Base-by-base conservation (phyloP, 1,140 invertebrate species). In the Anoplophora glabripennis region DNA sequence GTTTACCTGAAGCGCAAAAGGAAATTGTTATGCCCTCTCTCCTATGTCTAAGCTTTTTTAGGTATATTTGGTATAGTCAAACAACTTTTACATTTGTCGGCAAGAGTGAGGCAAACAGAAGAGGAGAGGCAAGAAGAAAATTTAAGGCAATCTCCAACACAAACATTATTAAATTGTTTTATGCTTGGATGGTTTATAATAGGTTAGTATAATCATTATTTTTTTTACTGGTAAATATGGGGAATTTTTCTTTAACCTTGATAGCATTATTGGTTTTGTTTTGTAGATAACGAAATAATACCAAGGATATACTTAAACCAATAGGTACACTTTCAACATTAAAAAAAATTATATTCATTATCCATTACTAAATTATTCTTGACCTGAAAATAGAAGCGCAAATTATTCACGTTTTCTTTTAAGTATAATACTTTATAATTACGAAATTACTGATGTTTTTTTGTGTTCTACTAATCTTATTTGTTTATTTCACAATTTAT, bases 121-220 rank as follows among this genome's bases (percentile, higher is more conserved):
- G 77, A 79, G 47, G 81, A 84, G 60, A 72, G 80, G 45, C 78
- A 82, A 42, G 80, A 82, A 62, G 75, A 82, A 72, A 76, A 78
- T 72, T 66, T 80, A 65, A 66, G 80, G 65, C 78, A 82, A 61
- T 81, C 81, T 18, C 79, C 82, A n/a, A 77, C 80, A 9, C 80
- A 84, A 69, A 80, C 79, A n/a, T 61, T 86, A 35, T 72, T 86
- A 17, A 82, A 83, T 74, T 86, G 83, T 67, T 88, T 88, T 64
- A 79, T 87, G 70, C 74, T 86, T 33, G 83, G 79, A 37, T 86
- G 85, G 85, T 86, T 86, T 61, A 83, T 86, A 52, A 80, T 85
- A 42, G 84, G 84, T 83, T 69, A 77, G 69, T 66, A 17, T 28
- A 53, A 5, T 28, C 21, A 28, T 28, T 28, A 28, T 2, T 53